These are phyloP conservation scores for Larimichthys crocea DNA, from an alignment of 2,113 vertebrate genomes.

Conservation along the genomic window DNA sequence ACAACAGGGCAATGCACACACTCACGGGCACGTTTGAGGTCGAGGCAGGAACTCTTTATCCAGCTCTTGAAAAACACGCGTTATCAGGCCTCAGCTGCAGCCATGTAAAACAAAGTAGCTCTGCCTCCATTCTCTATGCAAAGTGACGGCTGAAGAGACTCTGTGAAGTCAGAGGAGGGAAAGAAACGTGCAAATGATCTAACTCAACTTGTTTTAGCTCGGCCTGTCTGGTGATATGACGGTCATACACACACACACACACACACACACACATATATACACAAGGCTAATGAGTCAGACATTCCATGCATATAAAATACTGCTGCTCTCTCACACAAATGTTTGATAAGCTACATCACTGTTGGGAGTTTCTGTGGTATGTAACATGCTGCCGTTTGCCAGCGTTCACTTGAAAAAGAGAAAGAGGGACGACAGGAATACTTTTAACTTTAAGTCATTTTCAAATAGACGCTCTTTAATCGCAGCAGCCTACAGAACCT, in stretches of 20 bases:
- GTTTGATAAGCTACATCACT: conserved; percentile 52
- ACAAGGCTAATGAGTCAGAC: conserved; percentile 57
- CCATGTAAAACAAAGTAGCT: conserved; percentile 54
- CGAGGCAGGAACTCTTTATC: conserved; percentile 8
- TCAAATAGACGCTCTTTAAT: conserved; percentile 30
- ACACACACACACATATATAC: conserved; percentile 21
- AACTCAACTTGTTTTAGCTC: conserved; percentile 47
- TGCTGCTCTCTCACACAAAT: conserved; percentile 39
- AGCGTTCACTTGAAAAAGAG: not conserved
- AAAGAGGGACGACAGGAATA: conserved; percentile 32
- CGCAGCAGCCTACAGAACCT: conserved; percentile 21
- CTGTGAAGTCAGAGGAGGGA: conserved; percentile 14
- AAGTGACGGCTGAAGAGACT: conserved; percentile 52
- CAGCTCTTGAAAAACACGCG: not conserved
- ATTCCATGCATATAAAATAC: conserved; percentile 55
- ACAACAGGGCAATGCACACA: not conserved
- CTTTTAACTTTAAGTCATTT: conserved; percentile 14
- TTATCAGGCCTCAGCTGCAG: conserved; percentile 44
- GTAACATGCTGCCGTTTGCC: conserved; percentile 33
- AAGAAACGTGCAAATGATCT: conserved; percentile 53
- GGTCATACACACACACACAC: not conserved
- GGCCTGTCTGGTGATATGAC: conserved; percentile 43
- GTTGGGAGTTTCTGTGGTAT: conserved; percentile 3
- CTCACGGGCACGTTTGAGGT: not conserved
- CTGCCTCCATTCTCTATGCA: conserved; percentile 54